Conservation (phyloP, 2,797 vertebrate species). For the Setipinna tenuifilis region DNA sequence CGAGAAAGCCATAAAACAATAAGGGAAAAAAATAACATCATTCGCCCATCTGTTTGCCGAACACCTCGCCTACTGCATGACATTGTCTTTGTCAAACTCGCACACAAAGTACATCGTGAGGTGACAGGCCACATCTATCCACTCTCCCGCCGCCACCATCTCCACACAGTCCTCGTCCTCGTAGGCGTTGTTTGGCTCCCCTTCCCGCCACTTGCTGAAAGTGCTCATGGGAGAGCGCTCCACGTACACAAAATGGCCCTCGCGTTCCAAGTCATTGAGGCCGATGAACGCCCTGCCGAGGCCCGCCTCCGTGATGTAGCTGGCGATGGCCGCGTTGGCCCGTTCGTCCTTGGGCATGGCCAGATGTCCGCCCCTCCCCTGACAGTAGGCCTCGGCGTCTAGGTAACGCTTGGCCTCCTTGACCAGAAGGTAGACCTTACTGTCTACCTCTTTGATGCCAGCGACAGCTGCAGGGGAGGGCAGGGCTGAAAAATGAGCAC, state of each 20-base stretch:
- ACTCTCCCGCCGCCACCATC: constrained; percentile 91
- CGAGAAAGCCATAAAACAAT: background rate
- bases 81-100: constrained; percentile 92
- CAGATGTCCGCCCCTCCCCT: constrained; percentile 89
- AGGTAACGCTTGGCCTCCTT: constrained; percentile 92
- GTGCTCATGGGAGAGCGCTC: constrained; percentile 92
- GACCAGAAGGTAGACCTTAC: constrained; percentile 95
- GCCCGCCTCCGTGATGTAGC: constrained; percentile 87
- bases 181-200: constrained; percentile 94
- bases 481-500: constrained; percentile 97
- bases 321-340: constrained; percentile 85
- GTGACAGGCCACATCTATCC: constrained; percentile 94
- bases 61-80: constrained; percentile 33
- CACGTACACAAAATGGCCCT: constrained; percentile 89
- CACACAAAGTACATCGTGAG: constrained; percentile 97
- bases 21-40: background rate
- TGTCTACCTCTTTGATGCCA: constrained; percentile 94
- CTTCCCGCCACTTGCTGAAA: constrained; percentile 92
- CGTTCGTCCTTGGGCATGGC: constrained; percentile 94
- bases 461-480: constrained; percentile 98
- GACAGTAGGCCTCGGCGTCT: constrained; percentile 91
- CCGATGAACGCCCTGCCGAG: constrained; percentile 93
- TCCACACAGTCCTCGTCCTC: constrained; percentile 97
- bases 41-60: background rate
- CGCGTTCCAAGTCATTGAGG: constrained; percentile 89